Conservation (phyloP, 2,888 invertebrate genomes). For the Callyntrura guangdongensis region DNA sequence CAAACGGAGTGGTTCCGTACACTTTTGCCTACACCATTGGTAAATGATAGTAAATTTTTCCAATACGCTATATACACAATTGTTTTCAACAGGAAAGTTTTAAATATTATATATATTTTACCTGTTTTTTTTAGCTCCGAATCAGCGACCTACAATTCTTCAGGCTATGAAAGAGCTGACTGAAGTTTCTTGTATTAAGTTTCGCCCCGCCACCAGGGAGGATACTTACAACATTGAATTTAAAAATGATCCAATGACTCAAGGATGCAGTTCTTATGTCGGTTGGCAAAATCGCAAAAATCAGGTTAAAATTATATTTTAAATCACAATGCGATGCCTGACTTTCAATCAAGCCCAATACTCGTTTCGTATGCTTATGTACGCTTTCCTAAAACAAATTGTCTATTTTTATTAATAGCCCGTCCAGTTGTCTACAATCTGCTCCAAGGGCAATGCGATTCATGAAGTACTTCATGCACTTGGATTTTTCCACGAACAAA, state of each 20-base stretch:
- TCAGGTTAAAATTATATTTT: conserved; percentile 61
- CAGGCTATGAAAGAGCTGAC: conserved; percentile 73
- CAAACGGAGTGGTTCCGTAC: conserved; percentile 72
- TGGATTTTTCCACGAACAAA: conserved; percentile 77
- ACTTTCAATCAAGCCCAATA: no score
- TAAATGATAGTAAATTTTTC: no score
- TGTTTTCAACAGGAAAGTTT: not conserved
- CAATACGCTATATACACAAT: not conserved
- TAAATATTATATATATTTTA: not conserved
- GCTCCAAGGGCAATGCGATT: conserved; percentile 77
- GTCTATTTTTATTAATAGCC: conserved; percentile 56
- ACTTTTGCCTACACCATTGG: conserved; percentile 56
- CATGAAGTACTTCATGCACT: conserved; percentile 78
- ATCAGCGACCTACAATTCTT: conserved; percentile 58
- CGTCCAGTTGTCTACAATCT: conserved; percentile 67
- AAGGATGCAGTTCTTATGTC: conserved; percentile 78
- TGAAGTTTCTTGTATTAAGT: conserved; percentile 71
- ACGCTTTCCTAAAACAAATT: not conserved
- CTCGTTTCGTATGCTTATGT: no score
- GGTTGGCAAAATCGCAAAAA: conserved; percentile 80
- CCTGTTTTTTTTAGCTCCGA: conserved; percentile 59
- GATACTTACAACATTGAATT: conserved; percentile 75
- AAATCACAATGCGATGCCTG: not conserved
- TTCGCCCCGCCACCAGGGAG: conserved; percentile 63
- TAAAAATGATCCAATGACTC: conserved; percentile 72